Percentiles rank a stretch among this genome's conserved stretches.
phyloP scores from a whole-genome alignment of 2,797 vertebrate species.

The Sarcophilus harrisii region DNA sequence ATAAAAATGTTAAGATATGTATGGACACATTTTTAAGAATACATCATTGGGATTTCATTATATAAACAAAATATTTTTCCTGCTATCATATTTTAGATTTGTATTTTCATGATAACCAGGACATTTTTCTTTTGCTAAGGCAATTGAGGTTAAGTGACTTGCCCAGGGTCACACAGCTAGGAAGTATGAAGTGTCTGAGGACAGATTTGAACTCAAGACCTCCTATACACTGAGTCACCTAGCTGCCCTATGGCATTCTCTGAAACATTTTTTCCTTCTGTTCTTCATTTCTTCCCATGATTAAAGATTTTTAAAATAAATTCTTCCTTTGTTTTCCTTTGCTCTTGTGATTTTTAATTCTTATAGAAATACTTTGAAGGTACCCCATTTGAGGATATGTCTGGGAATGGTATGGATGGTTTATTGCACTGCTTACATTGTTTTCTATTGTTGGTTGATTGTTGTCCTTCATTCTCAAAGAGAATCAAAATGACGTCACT shows the following conservation, averaged over 20 bases:
- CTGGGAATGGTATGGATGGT: background rate
- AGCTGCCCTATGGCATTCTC: too few relatives aligned
- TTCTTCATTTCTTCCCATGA: background rate
- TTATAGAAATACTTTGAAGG: background rate
- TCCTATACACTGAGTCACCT: too few relatives aligned
- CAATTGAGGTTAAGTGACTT: too few relatives aligned
- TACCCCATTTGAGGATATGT: background rate
- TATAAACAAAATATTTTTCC: conserved; percentile 9
- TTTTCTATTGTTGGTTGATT: background rate
- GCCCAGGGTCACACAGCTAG: too few relatives aligned
- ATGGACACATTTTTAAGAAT: background rate
- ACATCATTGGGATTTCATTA: background rate
- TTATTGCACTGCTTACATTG: background rate
- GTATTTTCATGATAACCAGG: background rate
- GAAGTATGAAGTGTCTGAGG: too few relatives aligned
- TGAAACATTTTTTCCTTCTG: background rate
- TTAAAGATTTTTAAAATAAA: background rate
- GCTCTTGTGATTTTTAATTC: background rate
- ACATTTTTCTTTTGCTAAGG: too few relatives aligned
- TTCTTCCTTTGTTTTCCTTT: background rate
- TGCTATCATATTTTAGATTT: background rate
- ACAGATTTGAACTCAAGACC: too few relatives aligned
- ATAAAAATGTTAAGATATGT: background rate
- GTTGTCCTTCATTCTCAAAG: too few relatives aligned
- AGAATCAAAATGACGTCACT: too few relatives aligned